A percentile compares a stretch with the other conserved stretches of the same genome.
Conservation (phyloP, 2,888 invertebrate species). For the Athalia circularis region DNA sequence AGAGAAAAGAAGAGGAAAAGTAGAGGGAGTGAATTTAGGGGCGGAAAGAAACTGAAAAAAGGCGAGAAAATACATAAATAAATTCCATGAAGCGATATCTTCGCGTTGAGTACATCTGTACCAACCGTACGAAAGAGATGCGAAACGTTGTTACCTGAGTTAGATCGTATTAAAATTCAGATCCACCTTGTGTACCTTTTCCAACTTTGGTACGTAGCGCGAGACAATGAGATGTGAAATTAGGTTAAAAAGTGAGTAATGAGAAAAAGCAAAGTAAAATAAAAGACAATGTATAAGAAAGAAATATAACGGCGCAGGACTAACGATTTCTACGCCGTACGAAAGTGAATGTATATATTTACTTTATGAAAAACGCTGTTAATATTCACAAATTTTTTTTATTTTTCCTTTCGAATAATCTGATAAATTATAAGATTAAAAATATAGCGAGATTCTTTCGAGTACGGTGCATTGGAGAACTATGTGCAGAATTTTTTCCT, state of each 20-base stretch:
- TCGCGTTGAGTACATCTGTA: slow-evolving; percentile 7
- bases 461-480: no score
- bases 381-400: no score
- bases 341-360: no score
- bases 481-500: no score
- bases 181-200: slow-evolving; percentile 18
- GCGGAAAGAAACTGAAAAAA: slow-evolving; percentile 9
- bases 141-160: slow-evolving; percentile 20
- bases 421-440: no score
- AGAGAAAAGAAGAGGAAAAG: not conserved
- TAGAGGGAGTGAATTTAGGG: slow-evolving; percentile 2
- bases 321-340: no score
- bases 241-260: slow-evolving; percentile 55
- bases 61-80: slow-evolving; percentile 1
- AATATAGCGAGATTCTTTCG: no score
- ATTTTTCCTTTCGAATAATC: no score
- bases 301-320: not conserved
- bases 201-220: not conserved
- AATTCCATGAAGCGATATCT: slow-evolving; percentile 6
- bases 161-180: slow-evolving; percentile 39
- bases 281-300: slow-evolving; percentile 47
- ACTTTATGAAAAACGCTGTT: no score
- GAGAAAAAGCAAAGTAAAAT: slow-evolving; percentile 47
- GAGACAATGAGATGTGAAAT: slow-evolving; percentile 59
- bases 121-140: slow-evolving; percentile 7